Base-by-base conservation (phyloP, 2,888 invertebrate species). In the Diplazon laetatorius region DNA sequence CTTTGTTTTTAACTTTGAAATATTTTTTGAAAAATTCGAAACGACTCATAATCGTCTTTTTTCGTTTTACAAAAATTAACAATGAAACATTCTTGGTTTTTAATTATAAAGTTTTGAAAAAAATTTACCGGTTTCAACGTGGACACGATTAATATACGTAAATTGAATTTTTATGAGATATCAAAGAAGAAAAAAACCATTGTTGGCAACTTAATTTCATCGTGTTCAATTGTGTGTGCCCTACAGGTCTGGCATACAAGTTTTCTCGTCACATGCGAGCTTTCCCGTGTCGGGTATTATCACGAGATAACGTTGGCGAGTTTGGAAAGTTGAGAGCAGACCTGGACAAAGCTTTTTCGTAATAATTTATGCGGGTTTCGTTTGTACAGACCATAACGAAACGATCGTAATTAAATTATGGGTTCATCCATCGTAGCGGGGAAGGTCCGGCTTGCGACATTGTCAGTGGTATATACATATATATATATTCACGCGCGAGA, bases 351-450 rank as follows among this genome's bases (percentile, higher is more conserved):
- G 52, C 14, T 52, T 5, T 8, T 25, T n/a, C 14, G 25, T 52
- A 12, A 30, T 52, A 14, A 52, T 52, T 52, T 25, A 52, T 25
- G 12, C 42, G n/a, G n/a, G 42, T 4, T n/a, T 10, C 42, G 2
- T n/a, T 42, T n/a, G 12, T n/a, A n/a, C 25, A n/a, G 12, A 25
- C 25, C 6, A 25, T 12, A 25, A n/a, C n/a, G n/a, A 14, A n/a
- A 25, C 1, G n/a, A 37, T 37, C 4, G 10, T 20, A 48, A 63
- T 48, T 9, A 35, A 63, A 63, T 63, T 48, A 48, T 12, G 63
- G 2, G 30, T 12, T 63, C 63, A 16, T 63, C 46, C 18, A 46
- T 63, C 48, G 35, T 63, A n/a, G 14, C 16, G 6, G 10, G 52
- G 1, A 9, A 39, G 39, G 8, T 42, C 2, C 12, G 2, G 30